These are phyloP conservation scores for Trisateles emortualis DNA, from an alignment of 2,888 invertebrate genomes.

Conservation along the genomic window DNA sequence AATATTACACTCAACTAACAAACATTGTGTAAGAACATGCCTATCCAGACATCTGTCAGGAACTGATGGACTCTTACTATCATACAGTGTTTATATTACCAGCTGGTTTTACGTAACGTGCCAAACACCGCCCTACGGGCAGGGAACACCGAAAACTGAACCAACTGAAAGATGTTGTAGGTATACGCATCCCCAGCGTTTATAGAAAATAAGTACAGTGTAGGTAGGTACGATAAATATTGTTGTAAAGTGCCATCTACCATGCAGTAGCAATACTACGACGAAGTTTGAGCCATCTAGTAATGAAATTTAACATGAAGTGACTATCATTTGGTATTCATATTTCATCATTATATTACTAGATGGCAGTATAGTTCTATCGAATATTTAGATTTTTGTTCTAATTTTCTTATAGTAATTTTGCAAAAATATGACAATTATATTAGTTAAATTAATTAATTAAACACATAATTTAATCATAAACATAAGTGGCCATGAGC, in stretches of 20 bases:
- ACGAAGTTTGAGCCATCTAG: neutral
- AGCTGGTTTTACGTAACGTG: slow-evolving; percentile 77
- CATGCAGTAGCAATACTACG: slow-evolving; percentile 55
- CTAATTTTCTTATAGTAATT: too few species aligned
- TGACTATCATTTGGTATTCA: neutral
- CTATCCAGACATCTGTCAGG: slow-evolving; percentile 6
- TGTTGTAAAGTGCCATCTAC: slow-evolving; percentile 52
- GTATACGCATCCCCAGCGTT: slow-evolving; percentile 33
- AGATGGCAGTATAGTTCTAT: neutral
- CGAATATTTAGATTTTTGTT: too few species aligned
- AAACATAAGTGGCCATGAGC: too few species aligned
- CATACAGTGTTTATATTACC: slow-evolving; percentile 67
- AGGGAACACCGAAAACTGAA: slow-evolving; percentile 79
- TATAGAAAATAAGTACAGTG: slow-evolving; percentile 16
- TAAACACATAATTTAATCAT: too few species aligned
- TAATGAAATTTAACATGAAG: too few species aligned
- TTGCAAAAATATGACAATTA: too few species aligned
- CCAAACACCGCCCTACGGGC: slow-evolving; percentile 79
- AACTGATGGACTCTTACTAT: slow-evolving; percentile 22
- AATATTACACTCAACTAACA: slow-evolving; percentile 12
- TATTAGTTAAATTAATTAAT: too few species aligned
- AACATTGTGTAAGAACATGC: slow-evolving; percentile 6
- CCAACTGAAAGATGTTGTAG: slow-evolving; percentile 69
- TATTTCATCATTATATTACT: neutral
- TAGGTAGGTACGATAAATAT: slow-evolving; percentile 9